Percentiles rank a stretch among this genome's conserved stretches.
These are phyloP conservation scores for Siphlonurus alternatus DNA, from an alignment of 2,888 invertebrate species.

Conservation along the genomic window DNA sequence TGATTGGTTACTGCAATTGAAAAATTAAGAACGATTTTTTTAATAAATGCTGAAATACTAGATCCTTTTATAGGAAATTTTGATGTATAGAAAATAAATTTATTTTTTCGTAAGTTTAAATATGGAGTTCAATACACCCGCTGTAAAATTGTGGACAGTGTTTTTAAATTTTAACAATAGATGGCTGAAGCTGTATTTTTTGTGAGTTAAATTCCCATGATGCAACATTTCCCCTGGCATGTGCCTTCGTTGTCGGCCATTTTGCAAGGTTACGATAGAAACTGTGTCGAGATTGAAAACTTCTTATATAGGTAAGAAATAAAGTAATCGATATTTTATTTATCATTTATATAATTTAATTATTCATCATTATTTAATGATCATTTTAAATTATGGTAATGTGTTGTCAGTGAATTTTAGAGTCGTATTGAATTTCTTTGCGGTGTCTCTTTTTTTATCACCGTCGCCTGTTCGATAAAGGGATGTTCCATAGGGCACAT, in stretches of 20 bases:
- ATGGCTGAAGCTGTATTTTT: background rate
- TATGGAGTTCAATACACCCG: too few species aligned
- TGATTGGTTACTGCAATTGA: too few species aligned
- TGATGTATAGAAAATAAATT: too few species aligned
- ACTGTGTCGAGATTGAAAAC: constrained; percentile 41
- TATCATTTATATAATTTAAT: background rate
- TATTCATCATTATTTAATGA: constrained; percentile 4
- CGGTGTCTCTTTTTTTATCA: constrained; percentile 9
- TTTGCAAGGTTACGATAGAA: constrained; percentile 47
- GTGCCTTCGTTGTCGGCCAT: constrained; percentile 49
- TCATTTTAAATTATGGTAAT: background rate
- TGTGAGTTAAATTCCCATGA: constrained; percentile 25
- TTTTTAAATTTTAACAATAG: background rate
- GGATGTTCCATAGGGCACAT: background rate
- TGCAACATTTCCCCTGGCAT: constrained; percentile 40
- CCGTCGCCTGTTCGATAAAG: background rate
- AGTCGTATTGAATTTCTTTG: constrained; percentile 1
- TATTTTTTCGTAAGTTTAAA: too few species aligned
- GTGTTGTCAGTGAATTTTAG: background rate
- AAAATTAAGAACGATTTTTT: too few species aligned
- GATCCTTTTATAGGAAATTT: too few species aligned
- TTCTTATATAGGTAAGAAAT: constrained; percentile 39
- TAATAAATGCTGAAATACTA: too few species aligned
- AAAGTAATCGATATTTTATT: background rate
- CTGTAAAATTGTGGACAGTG: too few species aligned